Conservation (phyloP, 1,140 invertebrate species). For the Ylistrum balloti region DNA sequence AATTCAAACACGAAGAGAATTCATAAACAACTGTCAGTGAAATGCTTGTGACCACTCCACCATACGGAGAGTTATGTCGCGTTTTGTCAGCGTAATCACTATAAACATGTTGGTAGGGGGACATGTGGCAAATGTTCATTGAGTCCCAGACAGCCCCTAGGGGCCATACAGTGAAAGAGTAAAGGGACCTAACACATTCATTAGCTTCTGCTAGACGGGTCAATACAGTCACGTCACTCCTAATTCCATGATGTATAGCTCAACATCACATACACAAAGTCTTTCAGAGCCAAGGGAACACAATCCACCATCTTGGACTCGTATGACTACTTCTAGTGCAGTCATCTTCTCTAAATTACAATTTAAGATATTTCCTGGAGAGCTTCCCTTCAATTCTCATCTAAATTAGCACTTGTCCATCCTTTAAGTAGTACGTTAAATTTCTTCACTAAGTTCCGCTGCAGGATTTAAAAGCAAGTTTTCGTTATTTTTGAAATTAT, state of each 20-base stretch:
- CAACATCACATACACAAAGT: neutral
- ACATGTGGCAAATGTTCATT: slow-evolving; percentile 20
- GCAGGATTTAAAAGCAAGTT: neutral
- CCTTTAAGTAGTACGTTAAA: neutral
- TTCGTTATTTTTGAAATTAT: slow-evolving; percentile 11
- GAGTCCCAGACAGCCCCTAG: neutral
- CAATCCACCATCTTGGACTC: neutral
- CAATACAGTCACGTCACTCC: neutral
- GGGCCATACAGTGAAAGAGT: neutral
- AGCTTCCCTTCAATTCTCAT: slow-evolving; percentile 18
- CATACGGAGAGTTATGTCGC: neutral
- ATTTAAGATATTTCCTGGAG: slow-evolving; percentile 18
- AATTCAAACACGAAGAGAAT: slow-evolving; percentile 2
- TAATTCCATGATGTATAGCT: slow-evolving; percentile 26
- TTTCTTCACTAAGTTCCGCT: neutral
- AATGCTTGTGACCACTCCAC: neutral
- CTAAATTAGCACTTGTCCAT: neutral
- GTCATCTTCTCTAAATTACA: slow-evolving; percentile 35
- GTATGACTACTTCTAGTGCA: neutral
- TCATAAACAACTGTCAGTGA: neutral
- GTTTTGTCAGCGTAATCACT: slow-evolving; percentile 21
- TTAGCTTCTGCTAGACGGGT: neutral
- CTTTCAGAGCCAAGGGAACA: neutral
- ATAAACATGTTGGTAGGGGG: slow-evolving; percentile 2
- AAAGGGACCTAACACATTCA: slow-evolving; percentile 4